phyloP scores from a whole-genome alignment of 2,113 vertebrate species.

The Ia io region DNA sequence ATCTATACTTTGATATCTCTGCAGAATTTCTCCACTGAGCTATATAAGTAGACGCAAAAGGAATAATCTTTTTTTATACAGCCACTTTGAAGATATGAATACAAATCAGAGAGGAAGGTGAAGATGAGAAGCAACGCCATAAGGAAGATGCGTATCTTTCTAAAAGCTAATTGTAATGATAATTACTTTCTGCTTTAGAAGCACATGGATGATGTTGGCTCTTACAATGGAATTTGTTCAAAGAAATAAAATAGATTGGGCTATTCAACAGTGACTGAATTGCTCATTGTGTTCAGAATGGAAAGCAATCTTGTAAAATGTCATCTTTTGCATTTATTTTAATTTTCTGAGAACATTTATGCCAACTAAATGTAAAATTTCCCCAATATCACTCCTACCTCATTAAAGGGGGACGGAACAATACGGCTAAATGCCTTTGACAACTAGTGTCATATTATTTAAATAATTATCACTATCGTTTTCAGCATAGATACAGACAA shows the following conservation, averaged over 20 bases:
- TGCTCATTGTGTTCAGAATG: constrained; percentile 76
- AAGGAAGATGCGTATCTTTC: constrained; percentile 61
- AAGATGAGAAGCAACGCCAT: constrained; percentile 50
- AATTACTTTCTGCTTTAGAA: constrained; percentile 68
- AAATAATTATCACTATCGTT: constrained; percentile 56
- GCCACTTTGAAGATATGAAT: constrained; percentile 52
- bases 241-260: constrained; percentile 75
- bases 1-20: constrained; percentile 32
- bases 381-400: constrained; percentile 62
- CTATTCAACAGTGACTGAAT: constrained; percentile 73
- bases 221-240: constrained; percentile 70
- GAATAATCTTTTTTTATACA: constrained; percentile 45
- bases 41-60: constrained; percentile 27
- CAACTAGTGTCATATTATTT: constrained; percentile 63
- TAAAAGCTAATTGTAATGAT: constrained; percentile 75
- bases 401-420: constrained; percentile 53
- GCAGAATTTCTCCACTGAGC: constrained; percentile 20
- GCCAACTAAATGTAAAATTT: constrained; percentile 69
- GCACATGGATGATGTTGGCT: constrained; percentile 59
- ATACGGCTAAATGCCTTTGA: constrained; percentile 59
- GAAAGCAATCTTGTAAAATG: constrained; percentile 75
- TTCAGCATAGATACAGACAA: constrained; percentile 40
- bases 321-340: constrained; percentile 75
- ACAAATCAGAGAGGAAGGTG: constrained; percentile 60
- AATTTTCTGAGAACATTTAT: constrained; percentile 69